Conservation (phyloP, 2,113 vertebrate genomes). For the Oxyura jamaicensis region DNA sequence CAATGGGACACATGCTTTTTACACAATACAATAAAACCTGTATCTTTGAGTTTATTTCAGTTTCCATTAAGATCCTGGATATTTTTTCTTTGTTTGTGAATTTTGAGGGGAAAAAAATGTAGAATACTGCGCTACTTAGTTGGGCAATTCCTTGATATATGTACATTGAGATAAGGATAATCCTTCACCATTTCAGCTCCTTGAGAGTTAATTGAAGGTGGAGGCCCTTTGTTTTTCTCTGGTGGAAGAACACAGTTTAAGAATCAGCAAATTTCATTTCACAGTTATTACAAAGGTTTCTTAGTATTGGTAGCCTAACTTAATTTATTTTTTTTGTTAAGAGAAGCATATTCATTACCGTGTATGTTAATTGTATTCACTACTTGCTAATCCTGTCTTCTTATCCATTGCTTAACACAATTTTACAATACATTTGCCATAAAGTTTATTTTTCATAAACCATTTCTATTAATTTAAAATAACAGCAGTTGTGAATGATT, state of each 20-base stretch:
- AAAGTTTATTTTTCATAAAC: neutral
- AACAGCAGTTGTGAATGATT: neutral
- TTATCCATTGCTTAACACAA: rapidly evolving
- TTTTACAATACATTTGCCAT: neutral
- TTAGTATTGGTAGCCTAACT: neutral
- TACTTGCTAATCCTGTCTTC: neutral
- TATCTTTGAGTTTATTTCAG: neutral
- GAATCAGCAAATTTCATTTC: neutral
- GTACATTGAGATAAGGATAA: neutral
- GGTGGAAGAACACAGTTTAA: neutral
- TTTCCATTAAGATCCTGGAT: neutral
- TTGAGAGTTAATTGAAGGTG: neutral
- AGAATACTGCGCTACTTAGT: neutral
- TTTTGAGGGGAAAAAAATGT: neutral
- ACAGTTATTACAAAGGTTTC: neutral
- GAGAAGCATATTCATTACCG: neutral
- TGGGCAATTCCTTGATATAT: neutral
- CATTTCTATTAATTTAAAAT: neutral
- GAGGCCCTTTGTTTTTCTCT: neutral
- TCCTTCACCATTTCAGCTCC: neutral
- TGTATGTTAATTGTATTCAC: neutral
- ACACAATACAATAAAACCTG: neutral
- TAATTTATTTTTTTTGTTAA: neutral
- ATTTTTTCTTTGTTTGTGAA: neutral
- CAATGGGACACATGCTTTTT: neutral